These are phyloP conservation scores for Lysandra bellargus DNA, from an alignment of 2,888 invertebrate species.

Conservation along the genomic window DNA sequence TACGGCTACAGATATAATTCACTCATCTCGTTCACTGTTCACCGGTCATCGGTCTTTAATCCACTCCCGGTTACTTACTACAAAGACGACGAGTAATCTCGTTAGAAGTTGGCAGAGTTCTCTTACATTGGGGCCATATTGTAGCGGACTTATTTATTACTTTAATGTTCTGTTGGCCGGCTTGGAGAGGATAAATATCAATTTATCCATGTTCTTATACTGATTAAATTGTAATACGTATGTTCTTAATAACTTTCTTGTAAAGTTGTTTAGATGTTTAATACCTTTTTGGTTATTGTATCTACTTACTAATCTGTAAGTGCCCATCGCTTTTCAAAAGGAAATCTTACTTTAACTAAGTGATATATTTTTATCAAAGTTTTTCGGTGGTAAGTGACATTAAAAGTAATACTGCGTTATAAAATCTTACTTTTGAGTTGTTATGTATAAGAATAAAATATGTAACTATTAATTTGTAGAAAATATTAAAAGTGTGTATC, in stretches of 20 bases:
- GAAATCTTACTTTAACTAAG: no score
- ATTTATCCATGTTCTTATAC: background rate
- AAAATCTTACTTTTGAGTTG: no score
- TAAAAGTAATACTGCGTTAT: no score
- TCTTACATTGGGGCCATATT: background rate
- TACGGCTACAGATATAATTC: background rate
- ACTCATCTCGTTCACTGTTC: background rate
- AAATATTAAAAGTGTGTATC: no score
- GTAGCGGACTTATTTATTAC: background rate
- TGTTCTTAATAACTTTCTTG: no score
- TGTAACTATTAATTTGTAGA: no score
- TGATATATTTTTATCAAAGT: no score
- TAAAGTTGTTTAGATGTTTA: background rate
- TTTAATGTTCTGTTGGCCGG: background rate
- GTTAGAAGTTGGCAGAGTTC: background rate
- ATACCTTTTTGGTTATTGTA: background rate
- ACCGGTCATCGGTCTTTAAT: background rate
- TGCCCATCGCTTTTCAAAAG: no score
- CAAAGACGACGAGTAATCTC: slow-evolving; percentile 4
- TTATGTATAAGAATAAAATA: no score
- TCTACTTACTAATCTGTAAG: no score
- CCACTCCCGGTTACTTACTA: background rate
- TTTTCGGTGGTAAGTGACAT: no score
- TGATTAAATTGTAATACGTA: background rate
- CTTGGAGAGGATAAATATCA: slow-evolving; percentile 5